These are phyloP conservation scores for Girardia tigrina DNA, from an alignment of 2,888 invertebrate genomes.

Conservation along the genomic window DNA sequence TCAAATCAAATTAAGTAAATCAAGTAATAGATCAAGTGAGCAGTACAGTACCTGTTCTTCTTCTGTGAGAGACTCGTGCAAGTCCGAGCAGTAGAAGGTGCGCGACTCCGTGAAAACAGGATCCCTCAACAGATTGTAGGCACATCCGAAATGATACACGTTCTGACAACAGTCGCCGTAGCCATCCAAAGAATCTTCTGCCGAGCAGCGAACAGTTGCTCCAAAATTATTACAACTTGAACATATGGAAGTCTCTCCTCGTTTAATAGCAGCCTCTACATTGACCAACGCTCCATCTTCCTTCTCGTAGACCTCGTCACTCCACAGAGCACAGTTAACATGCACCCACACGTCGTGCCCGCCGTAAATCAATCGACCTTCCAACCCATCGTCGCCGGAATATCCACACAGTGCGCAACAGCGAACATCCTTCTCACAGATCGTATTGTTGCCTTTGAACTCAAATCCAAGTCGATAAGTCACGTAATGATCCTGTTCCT, in stretches of 20 bases:
- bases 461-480: background rate
- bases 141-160: constrained; percentile 28
- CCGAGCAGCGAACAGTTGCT: constrained; percentile 30
- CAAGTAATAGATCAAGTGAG: no score
- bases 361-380: constrained; percentile 31
- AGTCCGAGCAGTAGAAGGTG: constrained; percentile 13
- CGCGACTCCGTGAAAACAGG: constrained; percentile 18
- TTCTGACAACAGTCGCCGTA: background rate
- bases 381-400: constrained; percentile 27
- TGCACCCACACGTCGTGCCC: constrained; percentile 33
- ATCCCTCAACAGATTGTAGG: background rate
- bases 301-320: constrained; percentile 34
- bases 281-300: constrained; percentile 26
- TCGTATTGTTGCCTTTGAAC: background rate
- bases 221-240: constrained; percentile 20
- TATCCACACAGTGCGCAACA: background rate
- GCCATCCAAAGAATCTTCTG: background rate
- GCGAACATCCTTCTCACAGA: constrained; percentile 21
- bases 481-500: background rate
- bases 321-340: constrained; percentile 36
- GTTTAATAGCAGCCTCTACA: constrained; percentile 2
- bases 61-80: no score
- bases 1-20: no score
- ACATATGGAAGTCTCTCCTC: background rate
- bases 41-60: no score